phyloP scores from a whole-genome alignment of 2,797 vertebrate genomes.

The Poeciliopsis paucimaculata region DNA sequence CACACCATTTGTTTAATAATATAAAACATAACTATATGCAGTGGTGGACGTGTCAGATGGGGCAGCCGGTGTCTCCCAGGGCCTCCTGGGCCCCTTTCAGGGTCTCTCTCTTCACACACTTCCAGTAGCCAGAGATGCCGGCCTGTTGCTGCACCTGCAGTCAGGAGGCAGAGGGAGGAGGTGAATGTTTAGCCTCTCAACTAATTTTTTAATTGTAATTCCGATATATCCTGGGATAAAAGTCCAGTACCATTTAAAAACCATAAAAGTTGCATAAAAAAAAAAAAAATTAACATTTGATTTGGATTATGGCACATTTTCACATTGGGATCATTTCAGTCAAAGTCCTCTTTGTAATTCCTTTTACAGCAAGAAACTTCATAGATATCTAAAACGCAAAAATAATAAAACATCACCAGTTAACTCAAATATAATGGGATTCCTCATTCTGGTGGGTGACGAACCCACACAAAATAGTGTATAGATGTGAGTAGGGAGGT shows the following conservation, averaged over 20 bases:
- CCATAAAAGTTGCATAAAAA: not conserved
- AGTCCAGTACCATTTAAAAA: not conserved
- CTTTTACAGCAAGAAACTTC: no score
- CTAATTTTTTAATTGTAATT: not conserved
- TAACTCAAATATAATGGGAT: no score
- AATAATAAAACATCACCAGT: no score
- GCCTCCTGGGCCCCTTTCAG: conserved; percentile 92
- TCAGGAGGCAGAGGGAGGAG: not conserved
- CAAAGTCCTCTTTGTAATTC: not conserved
- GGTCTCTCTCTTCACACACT: conserved; percentile 94
- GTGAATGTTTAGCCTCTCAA: not conserved
- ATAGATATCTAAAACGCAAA: no score
- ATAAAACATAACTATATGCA: not conserved
- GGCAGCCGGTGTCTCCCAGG: conserved; percentile 82
- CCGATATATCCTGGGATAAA: not conserved
- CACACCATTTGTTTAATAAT: conserved; percentile 1
- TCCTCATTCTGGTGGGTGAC: no score
- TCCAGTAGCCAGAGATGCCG: conserved; percentile 92
- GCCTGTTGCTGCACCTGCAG: conserved; percentile 87
- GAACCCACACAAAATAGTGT: no score
- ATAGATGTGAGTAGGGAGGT: not conserved
- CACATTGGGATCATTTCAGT: not conserved
- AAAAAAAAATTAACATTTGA: not conserved
- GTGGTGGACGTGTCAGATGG: conserved; percentile 74
- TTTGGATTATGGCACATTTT: not conserved